Conservation (phyloP, 2,797 vertebrate genomes). For the Pseudochirops cupreus region DNA sequence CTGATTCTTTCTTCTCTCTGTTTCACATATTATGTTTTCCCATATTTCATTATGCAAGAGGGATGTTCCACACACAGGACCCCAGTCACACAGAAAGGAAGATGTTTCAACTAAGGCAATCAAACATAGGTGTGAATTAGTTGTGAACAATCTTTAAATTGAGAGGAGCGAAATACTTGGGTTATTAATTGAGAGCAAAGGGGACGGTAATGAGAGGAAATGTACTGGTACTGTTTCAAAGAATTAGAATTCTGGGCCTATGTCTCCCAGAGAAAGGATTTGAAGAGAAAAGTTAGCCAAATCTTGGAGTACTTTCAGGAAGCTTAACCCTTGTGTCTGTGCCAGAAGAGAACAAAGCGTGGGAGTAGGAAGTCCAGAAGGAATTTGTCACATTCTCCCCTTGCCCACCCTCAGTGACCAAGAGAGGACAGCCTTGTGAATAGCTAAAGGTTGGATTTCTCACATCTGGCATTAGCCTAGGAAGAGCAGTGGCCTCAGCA, state of each 20-base stretch:
- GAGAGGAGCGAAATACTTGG: neutral
- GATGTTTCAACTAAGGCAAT: neutral
- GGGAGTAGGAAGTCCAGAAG: neutral
- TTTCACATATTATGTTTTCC: neutral
- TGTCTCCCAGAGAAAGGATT: neutral
- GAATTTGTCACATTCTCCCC: neutral
- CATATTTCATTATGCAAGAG: neutral
- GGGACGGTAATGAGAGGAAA: neutral
- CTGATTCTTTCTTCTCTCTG: neutral
- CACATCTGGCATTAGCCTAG: neutral
- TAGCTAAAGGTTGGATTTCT: neutral
- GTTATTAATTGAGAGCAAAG: neutral
- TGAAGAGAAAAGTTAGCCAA: neutral
- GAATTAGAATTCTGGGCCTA: neutral
- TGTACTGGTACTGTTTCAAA: neutral
- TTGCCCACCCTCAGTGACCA: neutral
- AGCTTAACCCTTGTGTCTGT: neutral
- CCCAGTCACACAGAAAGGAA: neutral
- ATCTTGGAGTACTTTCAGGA: neutral
- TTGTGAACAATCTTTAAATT: neutral
- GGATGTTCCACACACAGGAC: neutral
- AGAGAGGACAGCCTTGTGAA: neutral
- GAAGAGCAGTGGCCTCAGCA: neutral
- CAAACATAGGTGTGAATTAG: neutral
- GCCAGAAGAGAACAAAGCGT: neutral